phyloP scores from a whole-genome alignment of 2,113 vertebrate species.

The Formicarius rufipectus region DNA sequence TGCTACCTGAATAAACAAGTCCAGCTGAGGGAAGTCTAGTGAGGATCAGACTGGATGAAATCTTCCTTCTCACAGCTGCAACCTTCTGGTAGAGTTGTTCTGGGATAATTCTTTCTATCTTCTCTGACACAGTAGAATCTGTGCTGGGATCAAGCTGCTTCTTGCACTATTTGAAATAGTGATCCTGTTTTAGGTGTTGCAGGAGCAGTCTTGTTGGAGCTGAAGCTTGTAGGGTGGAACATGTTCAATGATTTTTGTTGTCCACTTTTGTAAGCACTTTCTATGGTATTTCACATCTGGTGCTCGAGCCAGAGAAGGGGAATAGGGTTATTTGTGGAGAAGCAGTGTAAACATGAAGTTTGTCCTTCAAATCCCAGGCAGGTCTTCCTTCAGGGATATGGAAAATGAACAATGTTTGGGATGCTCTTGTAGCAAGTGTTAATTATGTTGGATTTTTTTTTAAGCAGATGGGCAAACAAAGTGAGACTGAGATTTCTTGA shows the following conservation, averaged over 20 bases:
- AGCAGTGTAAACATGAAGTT: neutral
- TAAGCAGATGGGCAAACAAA: slow-evolving; percentile 4
- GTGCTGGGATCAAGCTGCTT: neutral
- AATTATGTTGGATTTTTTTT: neutral
- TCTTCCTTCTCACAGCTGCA: slow-evolving; percentile 6
- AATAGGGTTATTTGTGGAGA: neutral
- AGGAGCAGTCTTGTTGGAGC: neutral
- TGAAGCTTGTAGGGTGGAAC: neutral
- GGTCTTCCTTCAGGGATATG: neutral
- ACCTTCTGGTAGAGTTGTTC: neutral
- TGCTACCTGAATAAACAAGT: slow-evolving; percentile 5
- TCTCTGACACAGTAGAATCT: neutral
- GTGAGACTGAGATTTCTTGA: neutral
- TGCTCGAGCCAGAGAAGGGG: neutral
- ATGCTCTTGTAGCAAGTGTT: neutral
- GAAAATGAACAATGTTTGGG: neutral
- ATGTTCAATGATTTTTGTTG: fast-evolving
- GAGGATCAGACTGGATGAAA: neutral
- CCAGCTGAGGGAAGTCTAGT: neutral
- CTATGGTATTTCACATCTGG: neutral
- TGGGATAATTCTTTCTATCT: neutral
- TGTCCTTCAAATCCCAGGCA: neutral
- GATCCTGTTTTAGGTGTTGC: neutral
- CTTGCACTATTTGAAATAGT: neutral
- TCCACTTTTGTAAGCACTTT: neutral